These are phyloP conservation scores for Drosophila baimaii DNA, from an alignment of 1,140 invertebrate species.

Conservation along the genomic window DNA sequence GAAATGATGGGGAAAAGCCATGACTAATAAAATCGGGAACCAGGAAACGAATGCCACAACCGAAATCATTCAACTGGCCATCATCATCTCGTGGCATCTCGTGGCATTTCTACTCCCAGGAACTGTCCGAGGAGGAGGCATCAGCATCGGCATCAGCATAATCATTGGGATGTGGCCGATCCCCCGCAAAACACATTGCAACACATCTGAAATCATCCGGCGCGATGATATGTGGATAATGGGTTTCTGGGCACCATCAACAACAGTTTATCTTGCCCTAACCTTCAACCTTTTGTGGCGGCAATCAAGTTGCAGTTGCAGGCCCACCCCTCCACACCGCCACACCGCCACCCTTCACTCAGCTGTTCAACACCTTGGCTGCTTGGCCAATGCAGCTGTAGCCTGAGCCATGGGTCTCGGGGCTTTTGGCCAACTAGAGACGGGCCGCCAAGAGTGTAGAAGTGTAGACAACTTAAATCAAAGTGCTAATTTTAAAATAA, in stretches of 20 bases:
- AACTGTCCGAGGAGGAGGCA: constrained; percentile 20
- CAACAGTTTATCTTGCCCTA: constrained; percentile 77
- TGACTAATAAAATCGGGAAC: constrained; percentile 43
- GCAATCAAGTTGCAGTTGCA: constrained; percentile 66
- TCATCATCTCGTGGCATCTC: constrained; percentile 8
- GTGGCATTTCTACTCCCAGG: constrained; percentile 34
- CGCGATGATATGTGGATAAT: constrained; percentile 78
- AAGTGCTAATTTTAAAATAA: constrained; percentile 83
- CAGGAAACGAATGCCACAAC: constrained; percentile 44
- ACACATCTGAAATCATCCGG: constrained; percentile 53
- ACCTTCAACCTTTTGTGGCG: constrained; percentile 77
- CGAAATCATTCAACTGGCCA: constrained; percentile 33
- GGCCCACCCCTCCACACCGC: not conserved
- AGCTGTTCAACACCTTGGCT: constrained; percentile 76
- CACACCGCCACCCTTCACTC: constrained; percentile 70
- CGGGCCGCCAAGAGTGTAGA: constrained; percentile 72
- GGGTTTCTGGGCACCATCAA: constrained; percentile 64
- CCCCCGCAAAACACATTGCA: constrained; percentile 33
- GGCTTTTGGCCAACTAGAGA: constrained; percentile 64
- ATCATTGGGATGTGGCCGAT: constrained; percentile 30
- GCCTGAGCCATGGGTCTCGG: constrained; percentile 19
- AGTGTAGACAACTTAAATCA: constrained; percentile 81
- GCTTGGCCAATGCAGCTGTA: constrained; percentile 47
- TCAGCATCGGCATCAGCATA: constrained; percentile 48
- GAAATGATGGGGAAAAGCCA: constrained; percentile 21